Evolutionary conservation across 2,113 vertebrate species (phyloP).

Genomic region (Calonectris borealis): DNA sequence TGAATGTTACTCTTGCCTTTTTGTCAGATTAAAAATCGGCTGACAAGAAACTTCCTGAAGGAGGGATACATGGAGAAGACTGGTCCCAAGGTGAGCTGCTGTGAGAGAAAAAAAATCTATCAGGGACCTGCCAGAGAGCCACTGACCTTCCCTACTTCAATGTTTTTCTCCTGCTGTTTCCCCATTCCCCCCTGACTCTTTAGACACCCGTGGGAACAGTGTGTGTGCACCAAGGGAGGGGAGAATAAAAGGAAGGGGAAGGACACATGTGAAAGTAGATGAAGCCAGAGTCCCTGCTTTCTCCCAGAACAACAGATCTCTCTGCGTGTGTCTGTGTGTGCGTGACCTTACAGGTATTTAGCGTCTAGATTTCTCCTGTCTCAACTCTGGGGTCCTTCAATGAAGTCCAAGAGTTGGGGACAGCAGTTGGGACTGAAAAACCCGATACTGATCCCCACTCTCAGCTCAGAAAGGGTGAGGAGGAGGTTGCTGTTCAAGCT

Average conservation of each 20-base stretch:
- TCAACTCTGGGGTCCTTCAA: background rate
- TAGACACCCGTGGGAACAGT: conserved; percentile 1
- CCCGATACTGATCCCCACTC: background rate
- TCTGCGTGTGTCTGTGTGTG: conserved; percentile 27
- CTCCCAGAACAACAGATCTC: conserved; percentile 31
- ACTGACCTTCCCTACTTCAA: background rate
- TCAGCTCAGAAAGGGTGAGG: background rate
- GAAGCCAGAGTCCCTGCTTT: conserved; percentile 37
- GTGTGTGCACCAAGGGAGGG: conserved; percentile 39
- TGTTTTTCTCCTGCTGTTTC: conserved; percentile 33
- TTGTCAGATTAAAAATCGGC: conserved; percentile 81
- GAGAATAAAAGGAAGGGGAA: conserved; percentile 54
- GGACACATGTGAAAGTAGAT: conserved; percentile 40
- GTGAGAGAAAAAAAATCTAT: background rate
- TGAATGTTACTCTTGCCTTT: background rate
- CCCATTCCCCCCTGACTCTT: conserved; percentile 15
- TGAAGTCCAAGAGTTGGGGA: background rate
- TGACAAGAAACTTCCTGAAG: conserved; percentile 87
- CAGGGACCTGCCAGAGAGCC: background rate
- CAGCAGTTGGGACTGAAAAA: background rate
- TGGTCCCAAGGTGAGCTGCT: conserved; percentile 81
- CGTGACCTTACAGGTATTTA: conserved; percentile 12
- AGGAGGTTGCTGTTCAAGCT: background rate
- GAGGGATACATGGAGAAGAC: conserved; percentile 96
- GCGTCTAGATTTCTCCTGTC: conserved; percentile 21